Evolutionary conservation across 2,888 invertebrate genomes (phyloP).

Genomic region (Unio pictorum): DNA sequence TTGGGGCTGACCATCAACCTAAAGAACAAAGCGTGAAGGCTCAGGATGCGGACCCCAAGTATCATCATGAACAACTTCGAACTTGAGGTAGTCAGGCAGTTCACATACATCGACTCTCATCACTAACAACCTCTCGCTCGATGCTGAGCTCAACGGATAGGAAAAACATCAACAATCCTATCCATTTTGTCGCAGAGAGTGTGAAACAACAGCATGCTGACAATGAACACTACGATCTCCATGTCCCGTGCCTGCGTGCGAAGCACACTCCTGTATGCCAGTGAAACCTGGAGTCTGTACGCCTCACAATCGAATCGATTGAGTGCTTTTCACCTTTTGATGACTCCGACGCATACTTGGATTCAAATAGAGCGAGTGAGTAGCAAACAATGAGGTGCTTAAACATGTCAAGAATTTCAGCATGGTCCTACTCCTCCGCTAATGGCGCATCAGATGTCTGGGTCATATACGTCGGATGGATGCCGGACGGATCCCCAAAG

Average conservation of each 20-base stretch:
- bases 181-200: constrained; percentile 9
- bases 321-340: not conserved
- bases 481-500: too few relatives aligned
- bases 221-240: not conserved
- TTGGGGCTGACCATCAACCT: constrained; percentile 1
- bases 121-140: too few relatives aligned
- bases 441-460: too few relatives aligned
- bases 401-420: too few relatives aligned
- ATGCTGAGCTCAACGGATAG: not conserved
- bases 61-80: not conserved
- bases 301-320: not conserved
- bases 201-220: constrained; percentile 3
- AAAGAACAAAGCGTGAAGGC: not conserved
- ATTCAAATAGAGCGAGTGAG: not conserved
- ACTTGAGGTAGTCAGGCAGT: not conserved
- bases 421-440: too few relatives aligned
- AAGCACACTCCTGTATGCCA: constrained; percentile 7
- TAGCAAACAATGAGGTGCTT: not conserved
- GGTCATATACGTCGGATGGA: too few relatives aligned
- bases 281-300: constrained; percentile 4
- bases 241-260: constrained; percentile 6
- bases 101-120: too few relatives aligned
- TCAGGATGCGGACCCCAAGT: too few relatives aligned
- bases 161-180: constrained; percentile 8
- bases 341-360: constrained; percentile 3